These are phyloP conservation scores for Polypterus bichir DNA, from an alignment of 2,113 vertebrate species.

Conservation along the genomic window DNA sequence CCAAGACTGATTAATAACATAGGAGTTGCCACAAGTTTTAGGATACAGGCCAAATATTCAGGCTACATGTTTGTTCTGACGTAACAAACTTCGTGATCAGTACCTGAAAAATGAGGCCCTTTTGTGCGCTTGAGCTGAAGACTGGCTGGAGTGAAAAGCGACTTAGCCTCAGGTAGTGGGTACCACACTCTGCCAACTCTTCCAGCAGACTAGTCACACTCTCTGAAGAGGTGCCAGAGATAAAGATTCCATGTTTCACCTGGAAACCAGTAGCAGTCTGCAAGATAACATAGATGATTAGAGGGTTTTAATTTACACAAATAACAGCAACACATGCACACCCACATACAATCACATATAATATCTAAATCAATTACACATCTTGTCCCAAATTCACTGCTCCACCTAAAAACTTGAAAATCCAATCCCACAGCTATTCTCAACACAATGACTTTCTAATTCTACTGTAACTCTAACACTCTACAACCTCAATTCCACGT, in stretches of 20 bases:
- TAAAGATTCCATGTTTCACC: slow-evolving; percentile 69
- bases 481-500: no score
- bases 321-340: neutral
- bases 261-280: slow-evolving; percentile 68
- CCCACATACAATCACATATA: neutral
- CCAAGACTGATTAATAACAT: no score
- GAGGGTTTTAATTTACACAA: neutral
- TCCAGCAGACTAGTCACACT: slow-evolving; percentile 69
- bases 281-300: neutral
- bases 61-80: no score
- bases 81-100: no score
- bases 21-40: no score
- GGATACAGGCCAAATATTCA: no score
- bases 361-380: neutral
- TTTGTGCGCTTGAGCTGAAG: slow-evolving; percentile 49
- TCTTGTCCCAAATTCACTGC: no score
- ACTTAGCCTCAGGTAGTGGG: slow-evolving; percentile 76
- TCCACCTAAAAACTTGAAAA: neutral
- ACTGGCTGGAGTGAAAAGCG: slow-evolving; percentile 73
- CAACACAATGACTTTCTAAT: no score
- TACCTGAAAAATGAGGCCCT: slow-evolving; percentile 93
- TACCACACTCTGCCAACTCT: slow-evolving; percentile 78
- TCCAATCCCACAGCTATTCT: no score
- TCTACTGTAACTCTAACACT: no score
- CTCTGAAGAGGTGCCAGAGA: slow-evolving; percentile 83